A percentile compares a stretch with the other conserved stretches of the same genome.
Conservation (phyloP, 2,888 invertebrate genomes). For the Drosophila birchii region DNA sequence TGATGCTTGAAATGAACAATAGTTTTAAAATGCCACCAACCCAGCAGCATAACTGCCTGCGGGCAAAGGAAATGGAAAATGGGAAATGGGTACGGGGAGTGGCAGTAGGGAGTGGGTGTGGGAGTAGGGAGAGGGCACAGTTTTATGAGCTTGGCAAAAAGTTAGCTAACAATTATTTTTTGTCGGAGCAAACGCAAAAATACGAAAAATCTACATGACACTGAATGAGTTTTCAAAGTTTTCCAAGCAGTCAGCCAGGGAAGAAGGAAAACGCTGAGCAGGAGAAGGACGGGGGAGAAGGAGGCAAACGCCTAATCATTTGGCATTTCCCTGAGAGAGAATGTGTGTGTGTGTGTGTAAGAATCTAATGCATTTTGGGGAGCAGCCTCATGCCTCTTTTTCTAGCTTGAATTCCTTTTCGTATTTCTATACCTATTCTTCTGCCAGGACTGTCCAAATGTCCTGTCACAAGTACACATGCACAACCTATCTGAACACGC, state of each 20-base stretch:
- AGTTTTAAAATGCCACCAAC: conserved; percentile 56
- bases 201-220: conserved; percentile 58
- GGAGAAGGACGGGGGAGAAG: not conserved
- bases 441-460: conserved; percentile 40
- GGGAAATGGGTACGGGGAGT: not conserved
- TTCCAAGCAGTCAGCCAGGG: conserved; percentile 26
- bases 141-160: conserved; percentile 52
- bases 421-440: conserved; percentile 24
- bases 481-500: conserved; percentile 8
- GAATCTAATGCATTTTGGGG: conserved; percentile 47
- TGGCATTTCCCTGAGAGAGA: conserved; percentile 1
- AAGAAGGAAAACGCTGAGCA: not conserved
- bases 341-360: conserved; percentile 11
- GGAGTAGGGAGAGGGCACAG: conserved; percentile 16
- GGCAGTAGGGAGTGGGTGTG: not conserved
- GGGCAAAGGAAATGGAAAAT: not conserved
- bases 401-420: conserved; percentile 4
- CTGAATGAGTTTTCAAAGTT: conserved; percentile 58
- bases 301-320: conserved; percentile 44
- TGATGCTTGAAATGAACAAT: conserved; percentile 62
- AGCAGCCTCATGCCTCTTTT: not conserved
- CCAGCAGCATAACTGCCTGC: conserved; percentile 36
- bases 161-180: conserved; percentile 55
- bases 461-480: conserved; percentile 40
- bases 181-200: conserved; percentile 49